phyloP scores from a whole-genome alignment of 2,113 vertebrate species.

The Dasyurus viverrinus region DNA sequence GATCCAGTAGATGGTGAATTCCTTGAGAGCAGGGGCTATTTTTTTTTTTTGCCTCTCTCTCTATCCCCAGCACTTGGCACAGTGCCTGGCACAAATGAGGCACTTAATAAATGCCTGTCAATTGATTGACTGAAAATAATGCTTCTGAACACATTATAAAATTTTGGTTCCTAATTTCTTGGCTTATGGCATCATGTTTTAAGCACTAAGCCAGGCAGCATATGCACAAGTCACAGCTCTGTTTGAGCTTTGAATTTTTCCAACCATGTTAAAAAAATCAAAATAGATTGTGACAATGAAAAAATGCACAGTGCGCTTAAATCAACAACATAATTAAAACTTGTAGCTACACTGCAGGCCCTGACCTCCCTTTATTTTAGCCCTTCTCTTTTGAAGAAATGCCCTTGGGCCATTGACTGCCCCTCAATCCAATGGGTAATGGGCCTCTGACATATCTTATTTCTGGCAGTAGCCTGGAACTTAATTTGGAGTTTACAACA shows the following conservation, averaged over 20 bases:
- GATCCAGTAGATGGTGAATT: background rate
- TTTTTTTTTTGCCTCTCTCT: background rate
- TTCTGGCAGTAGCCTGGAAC: conserved; percentile 80
- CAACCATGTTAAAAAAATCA: conserved; percentile 55
- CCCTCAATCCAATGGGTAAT: conserved; percentile 78
- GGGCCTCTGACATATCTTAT: conserved; percentile 82
- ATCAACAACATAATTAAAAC: conserved; percentile 81
- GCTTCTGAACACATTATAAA: background rate
- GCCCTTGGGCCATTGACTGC: conserved; percentile 78
- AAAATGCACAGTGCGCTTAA: conserved; percentile 67
- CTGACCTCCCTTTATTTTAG: conserved; percentile 81
- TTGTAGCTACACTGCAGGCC: conserved; percentile 49
- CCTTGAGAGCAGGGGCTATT: background rate
- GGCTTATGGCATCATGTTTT: conserved; percentile 2
- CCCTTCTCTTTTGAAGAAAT: conserved; percentile 81
- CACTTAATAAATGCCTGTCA: background rate
- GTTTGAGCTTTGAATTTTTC: conserved; percentile 40
- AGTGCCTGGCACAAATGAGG: background rate
- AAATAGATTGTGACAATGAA: conserved; percentile 79
- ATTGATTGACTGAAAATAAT: background rate
- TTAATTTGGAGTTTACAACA: conserved; percentile 83
- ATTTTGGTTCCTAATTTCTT: background rate
- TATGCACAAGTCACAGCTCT: background rate
- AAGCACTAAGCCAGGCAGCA: background rate
- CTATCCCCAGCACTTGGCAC: background rate